A percentile compares a stretch with the other conserved stretches of the same genome.
phyloP scores from a whole-genome alignment of 1,140 invertebrate genomes.

The Amyelois transitella region DNA sequence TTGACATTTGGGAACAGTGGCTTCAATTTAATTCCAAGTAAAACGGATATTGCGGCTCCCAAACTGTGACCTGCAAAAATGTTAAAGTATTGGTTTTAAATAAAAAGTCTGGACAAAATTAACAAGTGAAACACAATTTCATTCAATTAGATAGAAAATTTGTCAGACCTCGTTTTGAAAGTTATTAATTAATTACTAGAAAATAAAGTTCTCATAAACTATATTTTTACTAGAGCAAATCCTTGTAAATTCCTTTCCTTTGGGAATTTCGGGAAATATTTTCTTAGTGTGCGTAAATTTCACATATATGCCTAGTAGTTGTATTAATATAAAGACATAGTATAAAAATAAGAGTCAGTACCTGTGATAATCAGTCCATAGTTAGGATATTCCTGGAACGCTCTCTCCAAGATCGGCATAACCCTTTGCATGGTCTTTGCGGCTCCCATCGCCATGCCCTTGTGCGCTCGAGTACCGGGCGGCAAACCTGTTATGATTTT shows the following conservation, averaged over 20 bases:
- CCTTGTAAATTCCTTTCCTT: no score
- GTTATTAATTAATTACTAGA: no score
- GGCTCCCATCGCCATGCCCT: slow-evolving; percentile 87
- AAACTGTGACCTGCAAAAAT: slow-evolving; percentile 82
- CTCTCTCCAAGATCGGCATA: slow-evolving; percentile 78
- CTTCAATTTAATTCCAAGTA: slow-evolving; percentile 82
- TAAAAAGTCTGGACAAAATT: neutral
- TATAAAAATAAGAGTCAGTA: slow-evolving; percentile 26
- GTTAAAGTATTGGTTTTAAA: neutral
- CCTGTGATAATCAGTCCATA: slow-evolving; percentile 82
- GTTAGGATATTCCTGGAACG: slow-evolving; percentile 78
- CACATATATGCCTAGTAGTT: no score
- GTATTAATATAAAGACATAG: neutral
- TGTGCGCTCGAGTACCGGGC: slow-evolving; percentile 82
- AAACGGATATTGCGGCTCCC: slow-evolving; percentile 83
- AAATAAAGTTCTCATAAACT: no score
- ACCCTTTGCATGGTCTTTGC: slow-evolving; percentile 82
- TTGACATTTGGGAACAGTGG: slow-evolving; percentile 82
- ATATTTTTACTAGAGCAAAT: no score
- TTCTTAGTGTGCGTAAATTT: no score
- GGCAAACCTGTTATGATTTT: slow-evolving; percentile 74
- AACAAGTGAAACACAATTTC: neutral
- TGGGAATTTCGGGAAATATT: no score
- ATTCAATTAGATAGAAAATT: no score
- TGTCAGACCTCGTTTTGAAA: no score